Percentiles rank a stretch among this genome's conserved stretches.
phyloP scores from a whole-genome alignment of 2,888 invertebrate genomes.

The Hypomecis punctinalis region DNA sequence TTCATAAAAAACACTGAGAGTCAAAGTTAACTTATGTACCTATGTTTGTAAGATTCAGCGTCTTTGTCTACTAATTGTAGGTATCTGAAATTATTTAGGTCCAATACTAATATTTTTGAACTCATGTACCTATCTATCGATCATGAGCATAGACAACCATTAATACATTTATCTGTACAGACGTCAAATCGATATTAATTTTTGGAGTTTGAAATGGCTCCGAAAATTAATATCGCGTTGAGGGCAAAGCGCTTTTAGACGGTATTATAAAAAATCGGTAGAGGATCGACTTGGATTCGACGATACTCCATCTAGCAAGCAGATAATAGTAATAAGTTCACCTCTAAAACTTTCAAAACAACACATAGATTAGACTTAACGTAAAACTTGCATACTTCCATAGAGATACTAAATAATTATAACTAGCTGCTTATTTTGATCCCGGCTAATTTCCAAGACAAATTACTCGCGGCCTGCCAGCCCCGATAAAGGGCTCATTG shows the following conservation, averaged over 20 bases:
- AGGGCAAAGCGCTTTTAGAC: too few species aligned
- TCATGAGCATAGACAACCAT: neutral
- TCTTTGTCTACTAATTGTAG: neutral
- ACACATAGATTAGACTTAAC: neutral
- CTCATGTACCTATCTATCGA: neutral
- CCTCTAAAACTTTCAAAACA: constrained; percentile 2
- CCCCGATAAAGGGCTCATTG: constrained; percentile 44
- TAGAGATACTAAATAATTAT: too few species aligned
- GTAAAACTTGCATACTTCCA: too few species aligned
- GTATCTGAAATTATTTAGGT: neutral
- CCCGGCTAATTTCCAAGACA: constrained; percentile 39
- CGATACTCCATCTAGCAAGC: too few species aligned
- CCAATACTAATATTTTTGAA: neutral
- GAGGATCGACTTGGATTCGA: too few species aligned
- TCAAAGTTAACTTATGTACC: too few species aligned
- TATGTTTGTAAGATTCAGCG: neutral
- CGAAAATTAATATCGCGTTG: too few species aligned
- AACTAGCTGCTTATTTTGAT: constrained; percentile 25
- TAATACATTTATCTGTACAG: too few species aligned
- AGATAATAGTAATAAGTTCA: neutral
- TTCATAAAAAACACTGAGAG: too few species aligned
- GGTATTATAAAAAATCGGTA: too few species aligned
- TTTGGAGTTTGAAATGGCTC: too few species aligned
- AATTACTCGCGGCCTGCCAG: constrained; percentile 46
- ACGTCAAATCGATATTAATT: too few species aligned